phyloP scores from a whole-genome alignment of 2,888 invertebrate species.

The Drosophila mettleri region DNA sequence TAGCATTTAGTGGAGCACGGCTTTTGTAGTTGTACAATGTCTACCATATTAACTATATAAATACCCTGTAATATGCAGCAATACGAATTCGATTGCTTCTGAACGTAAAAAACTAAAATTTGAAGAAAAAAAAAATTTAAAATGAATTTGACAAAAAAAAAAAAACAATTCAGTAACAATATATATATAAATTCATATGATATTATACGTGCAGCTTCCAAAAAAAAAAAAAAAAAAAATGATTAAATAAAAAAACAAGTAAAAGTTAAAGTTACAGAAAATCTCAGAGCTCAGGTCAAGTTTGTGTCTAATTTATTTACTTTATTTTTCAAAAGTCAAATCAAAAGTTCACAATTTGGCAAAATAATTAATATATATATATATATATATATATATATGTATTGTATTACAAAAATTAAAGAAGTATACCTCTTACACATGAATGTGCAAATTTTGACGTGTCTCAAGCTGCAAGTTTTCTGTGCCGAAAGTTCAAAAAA shows the following conservation, averaged over 20 bases:
- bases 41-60: slow-evolving; percentile 36
- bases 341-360: slow-evolving; percentile 35
- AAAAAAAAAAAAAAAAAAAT: slow-evolving; percentile 4
- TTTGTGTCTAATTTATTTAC: slow-evolving; percentile 44
- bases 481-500: slow-evolving; percentile 12
- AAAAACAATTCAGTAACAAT: not conserved
- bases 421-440: slow-evolving; percentile 41
- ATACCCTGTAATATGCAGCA: slow-evolving; percentile 17
- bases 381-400: slow-evolving; percentile 32
- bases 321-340: slow-evolving; percentile 38
- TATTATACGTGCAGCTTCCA: slow-evolving; percentile 50
- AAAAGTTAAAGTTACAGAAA: slow-evolving; percentile 5
- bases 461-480: slow-evolving; percentile 33
- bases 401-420: slow-evolving; percentile 9
- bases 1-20: slow-evolving; percentile 58
- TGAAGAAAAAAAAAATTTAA: slow-evolving; percentile 1
- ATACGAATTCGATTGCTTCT: slow-evolving; percentile 20
- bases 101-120: not conserved
- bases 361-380: slow-evolving; percentile 24
- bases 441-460: slow-evolving; percentile 12
- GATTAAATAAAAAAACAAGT: slow-evolving; percentile 11
- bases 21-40: slow-evolving; percentile 58
- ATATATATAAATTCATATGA: slow-evolving; percentile 25
- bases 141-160: not conserved
- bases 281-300: slow-evolving; percentile 47